phyloP scores from a whole-genome alignment of 2,113 vertebrate species.

The Equus quagga region DNA sequence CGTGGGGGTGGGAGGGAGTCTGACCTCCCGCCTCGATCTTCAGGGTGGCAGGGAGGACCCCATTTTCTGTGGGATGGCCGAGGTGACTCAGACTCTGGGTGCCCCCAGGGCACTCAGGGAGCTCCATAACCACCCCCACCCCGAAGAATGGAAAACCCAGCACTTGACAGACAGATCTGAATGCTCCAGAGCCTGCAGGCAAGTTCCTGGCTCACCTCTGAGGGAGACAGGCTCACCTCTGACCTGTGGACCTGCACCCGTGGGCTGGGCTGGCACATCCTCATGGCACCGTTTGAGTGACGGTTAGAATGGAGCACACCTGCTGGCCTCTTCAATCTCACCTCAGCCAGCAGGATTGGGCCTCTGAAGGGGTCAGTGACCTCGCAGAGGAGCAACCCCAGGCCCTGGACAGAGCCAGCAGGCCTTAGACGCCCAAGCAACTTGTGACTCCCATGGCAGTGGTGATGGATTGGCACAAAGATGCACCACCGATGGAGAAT shows the following conservation, averaged over 20 bases:
- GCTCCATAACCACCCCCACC: not conserved
- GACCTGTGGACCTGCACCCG: not conserved
- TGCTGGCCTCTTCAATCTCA: fast-evolving
- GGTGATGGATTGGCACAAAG: not conserved
- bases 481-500: fast-evolving
- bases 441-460: not conserved
- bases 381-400: not conserved
- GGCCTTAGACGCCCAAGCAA: not conserved
- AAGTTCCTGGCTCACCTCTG: not conserved
- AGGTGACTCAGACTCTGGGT: not conserved
- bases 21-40: not conserved
- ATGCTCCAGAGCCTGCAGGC: not conserved
- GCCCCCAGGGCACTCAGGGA: too few relatives aligned
- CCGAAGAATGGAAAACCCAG: not conserved
- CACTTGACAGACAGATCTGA: not conserved
- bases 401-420: too few relatives aligned
- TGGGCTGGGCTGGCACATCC: not conserved
- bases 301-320: fast-evolving
- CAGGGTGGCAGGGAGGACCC: not conserved
- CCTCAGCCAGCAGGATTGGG: not conserved
- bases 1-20: not conserved
- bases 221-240: not conserved
- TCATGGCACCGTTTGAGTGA: not conserved
- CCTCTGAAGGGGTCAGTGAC: not conserved
- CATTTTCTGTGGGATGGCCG: not conserved